Percentiles rank a stretch among this genome's conserved stretches.
Evolutionary conservation across 2,797 vertebrate genomes (phyloP).

Genomic region (Dryobates pubescens): DNA sequence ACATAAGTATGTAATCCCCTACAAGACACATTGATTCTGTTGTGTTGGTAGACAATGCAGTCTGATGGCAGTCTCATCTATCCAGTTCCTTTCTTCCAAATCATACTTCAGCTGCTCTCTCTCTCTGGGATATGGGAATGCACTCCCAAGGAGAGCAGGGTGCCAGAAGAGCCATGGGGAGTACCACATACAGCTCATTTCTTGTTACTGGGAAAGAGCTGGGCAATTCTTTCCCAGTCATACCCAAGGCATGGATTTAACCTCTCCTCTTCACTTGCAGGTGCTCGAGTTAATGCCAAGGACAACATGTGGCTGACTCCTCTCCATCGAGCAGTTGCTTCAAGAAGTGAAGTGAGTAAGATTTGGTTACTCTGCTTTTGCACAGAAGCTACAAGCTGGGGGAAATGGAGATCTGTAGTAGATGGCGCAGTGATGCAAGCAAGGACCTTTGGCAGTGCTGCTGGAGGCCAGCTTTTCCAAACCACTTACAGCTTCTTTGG

Average conservation of each 20-base stretch:
- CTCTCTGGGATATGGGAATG: neutral
- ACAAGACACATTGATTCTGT: neutral
- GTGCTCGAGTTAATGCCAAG: constrained; percentile 97
- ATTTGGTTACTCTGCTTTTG: neutral
- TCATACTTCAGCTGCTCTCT: neutral
- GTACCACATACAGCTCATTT: fast-evolving
- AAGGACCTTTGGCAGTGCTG: neutral
- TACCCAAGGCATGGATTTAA: neutral
- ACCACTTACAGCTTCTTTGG: neutral
- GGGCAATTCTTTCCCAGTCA: neutral
- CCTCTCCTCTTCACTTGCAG: constrained; percentile 77
- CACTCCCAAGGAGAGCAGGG: neutral
- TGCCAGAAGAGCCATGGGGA: neutral
- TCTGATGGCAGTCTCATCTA: neutral
- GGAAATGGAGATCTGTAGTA: neutral
- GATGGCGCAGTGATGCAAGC: neutral
- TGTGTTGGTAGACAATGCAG: neutral
- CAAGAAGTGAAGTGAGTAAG: constrained; percentile 90
- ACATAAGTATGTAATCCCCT: neutral
- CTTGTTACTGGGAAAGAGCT: neutral
- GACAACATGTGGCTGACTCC: constrained; percentile 99
- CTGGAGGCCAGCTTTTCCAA: neutral
- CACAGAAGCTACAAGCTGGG: fast-evolving
- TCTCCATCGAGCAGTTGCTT: constrained; percentile 94
- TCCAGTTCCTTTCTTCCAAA: fast-evolving